Evolutionary conservation across 2,888 invertebrate genomes (phyloP).

Genomic region (Amphipoea lucens): DNA sequence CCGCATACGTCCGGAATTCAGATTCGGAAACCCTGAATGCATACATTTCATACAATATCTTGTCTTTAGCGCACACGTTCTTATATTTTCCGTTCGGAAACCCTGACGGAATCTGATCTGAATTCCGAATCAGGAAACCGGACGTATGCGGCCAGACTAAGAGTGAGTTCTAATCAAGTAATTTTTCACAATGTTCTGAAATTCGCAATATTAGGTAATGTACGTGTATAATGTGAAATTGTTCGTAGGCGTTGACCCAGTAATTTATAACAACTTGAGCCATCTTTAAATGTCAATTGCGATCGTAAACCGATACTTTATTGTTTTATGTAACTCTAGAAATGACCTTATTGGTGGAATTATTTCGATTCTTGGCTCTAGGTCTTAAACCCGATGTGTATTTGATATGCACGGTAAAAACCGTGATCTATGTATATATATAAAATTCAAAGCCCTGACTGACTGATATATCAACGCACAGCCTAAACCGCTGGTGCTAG

Average conservation of each 20-base stretch:
- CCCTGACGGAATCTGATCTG: no score
- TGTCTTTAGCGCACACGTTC: no score
- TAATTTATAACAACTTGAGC: slow-evolving; percentile 29
- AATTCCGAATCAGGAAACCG: no score
- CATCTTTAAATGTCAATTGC: slow-evolving; percentile 55
- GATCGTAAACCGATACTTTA: slow-evolving; percentile 51
- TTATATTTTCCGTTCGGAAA: no score
- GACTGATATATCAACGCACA: no score
- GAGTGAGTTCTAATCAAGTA: neutral
- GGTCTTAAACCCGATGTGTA: neutral
- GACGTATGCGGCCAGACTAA: no score
- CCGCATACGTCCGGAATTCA: no score
- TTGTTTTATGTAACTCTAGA: slow-evolving; percentile 52
- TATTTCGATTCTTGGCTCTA: slow-evolving; percentile 4
- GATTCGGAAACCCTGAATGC: no score
- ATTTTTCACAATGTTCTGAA: slow-evolving; percentile 24
- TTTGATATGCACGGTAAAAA: neutral
- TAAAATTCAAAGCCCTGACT: no score
- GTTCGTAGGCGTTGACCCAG: slow-evolving; percentile 40
- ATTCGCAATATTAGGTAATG: slow-evolving; percentile 14
- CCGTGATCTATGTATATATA: neutral
- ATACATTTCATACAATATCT: no score
- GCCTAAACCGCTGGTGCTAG: no score
- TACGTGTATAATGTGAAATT: slow-evolving; percentile 16
- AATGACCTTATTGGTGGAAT: slow-evolving; percentile 13